Evolutionary conservation across 2,888 invertebrate genomes (phyloP), one percentile per base, ranked within the genome.

Genomic region (Resseliella maxima): DNA sequence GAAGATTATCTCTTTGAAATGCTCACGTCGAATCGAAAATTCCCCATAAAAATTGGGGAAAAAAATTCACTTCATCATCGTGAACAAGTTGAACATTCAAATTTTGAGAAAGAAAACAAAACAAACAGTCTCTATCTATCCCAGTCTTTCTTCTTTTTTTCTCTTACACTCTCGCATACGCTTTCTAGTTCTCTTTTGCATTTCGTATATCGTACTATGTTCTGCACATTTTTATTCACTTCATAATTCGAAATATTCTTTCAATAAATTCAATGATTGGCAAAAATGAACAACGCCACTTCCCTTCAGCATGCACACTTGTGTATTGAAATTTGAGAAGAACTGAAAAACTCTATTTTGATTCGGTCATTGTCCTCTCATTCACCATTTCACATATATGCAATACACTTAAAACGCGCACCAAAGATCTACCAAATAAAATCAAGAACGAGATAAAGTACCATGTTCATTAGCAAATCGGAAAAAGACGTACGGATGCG

Each of bases 401-500:
- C 27, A 31, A 24, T 59, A 5, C 15, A 72, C 31, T 35, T 0
- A 72, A 72, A 72, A 31, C 5, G 72, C 50, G 12, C 50, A 50
- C 15, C 72, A 31, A 72, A 72, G 15, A 72, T 59, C 59, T 59
- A 50, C 15, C 50, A 10, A 18, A 2, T 2, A 18, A 24, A 24
- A 59, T n/a, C 6, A 18, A 12, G 72, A 72, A 15, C 31, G 72
- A 72, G 35, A 72, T 72, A 15, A 27, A 72, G 35, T 72, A n/a
- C 31, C 15, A 72, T 31, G 72, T 72, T 72, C 31, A 72, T 72
- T 72, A 72, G 72, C 31, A 72, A 72, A 72, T 72, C 72, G 72
- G 72, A 72, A 72, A 72, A 72, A 72, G 72, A 72, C 72, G 72
- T 15, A 72, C 72, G 31, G 72, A 72, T 72, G 72, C 72, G 72